phyloP scores from a whole-genome alignment of 2,888 invertebrate genomes.

The Cryptocephalus primarius region DNA sequence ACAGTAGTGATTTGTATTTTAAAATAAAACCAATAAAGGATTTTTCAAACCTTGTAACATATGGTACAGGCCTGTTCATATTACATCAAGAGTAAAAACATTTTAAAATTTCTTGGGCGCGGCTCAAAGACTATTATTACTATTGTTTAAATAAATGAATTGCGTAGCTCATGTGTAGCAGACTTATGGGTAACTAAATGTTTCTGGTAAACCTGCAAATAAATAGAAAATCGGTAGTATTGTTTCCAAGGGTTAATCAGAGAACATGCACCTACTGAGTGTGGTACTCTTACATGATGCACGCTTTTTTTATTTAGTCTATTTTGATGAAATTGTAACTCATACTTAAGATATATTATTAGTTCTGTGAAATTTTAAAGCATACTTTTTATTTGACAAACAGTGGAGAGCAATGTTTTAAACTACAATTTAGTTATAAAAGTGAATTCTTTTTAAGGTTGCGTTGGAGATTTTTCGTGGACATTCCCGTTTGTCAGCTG shows the following conservation, averaged over 20 bases:
- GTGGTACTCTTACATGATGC: too few relatives aligned
- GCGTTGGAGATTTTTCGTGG: conserved; percentile 21
- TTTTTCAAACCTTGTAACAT: conserved; percentile 30
- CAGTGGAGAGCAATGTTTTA: conserved; percentile 17
- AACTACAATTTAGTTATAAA: conserved; percentile 9
- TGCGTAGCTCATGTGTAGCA: neutral
- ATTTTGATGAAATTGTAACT: conserved; percentile 15
- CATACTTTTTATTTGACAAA: conserved; percentile 21
- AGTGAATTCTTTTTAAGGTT: too few relatives aligned
- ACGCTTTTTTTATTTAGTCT: conserved; percentile 4
- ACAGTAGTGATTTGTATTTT: conserved; percentile 24
- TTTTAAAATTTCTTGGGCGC: conserved; percentile 21
- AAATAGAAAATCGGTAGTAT: too few relatives aligned
- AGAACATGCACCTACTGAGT: too few relatives aligned
- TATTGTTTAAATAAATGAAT: conserved; percentile 9
- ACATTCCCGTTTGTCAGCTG: conserved; percentile 38
- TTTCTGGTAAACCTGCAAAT: too few relatives aligned
- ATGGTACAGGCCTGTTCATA: conserved; percentile 32
- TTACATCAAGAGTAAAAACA: conserved; percentile 7
- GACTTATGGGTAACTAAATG: too few relatives aligned
- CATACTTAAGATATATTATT: conserved; percentile 3
- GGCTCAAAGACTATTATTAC: conserved; percentile 26
- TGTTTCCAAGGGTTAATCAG: too few relatives aligned
- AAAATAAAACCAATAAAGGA: conserved; percentile 13
- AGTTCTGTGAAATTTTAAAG: too few relatives aligned